These are phyloP conservation scores for Antrozous pallidus DNA, from an alignment of 2,797 vertebrate genomes.

Conservation along the genomic window DNA sequence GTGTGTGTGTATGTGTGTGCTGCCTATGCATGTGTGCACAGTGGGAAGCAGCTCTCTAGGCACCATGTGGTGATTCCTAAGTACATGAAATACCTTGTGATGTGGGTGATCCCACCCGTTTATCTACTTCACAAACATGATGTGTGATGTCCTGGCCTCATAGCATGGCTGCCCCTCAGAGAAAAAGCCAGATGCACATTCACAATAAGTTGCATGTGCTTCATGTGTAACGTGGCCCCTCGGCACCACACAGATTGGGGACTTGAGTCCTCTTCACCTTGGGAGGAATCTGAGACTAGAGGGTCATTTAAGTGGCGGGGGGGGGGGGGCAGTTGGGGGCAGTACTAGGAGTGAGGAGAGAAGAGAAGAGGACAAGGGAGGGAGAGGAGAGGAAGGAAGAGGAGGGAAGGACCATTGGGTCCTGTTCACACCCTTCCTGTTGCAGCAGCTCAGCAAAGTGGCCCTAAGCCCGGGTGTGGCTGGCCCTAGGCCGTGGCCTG, in stretches of 20 bases:
- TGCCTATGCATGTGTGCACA: not conserved
- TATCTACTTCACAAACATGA: too few relatives aligned
- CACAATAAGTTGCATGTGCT: rapidly evolving
- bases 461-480: not conserved
- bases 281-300: not conserved
- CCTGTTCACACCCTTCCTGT: not conserved
- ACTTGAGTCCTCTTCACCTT: not conserved
- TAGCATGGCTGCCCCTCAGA: rapidly evolving
- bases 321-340: too few relatives aligned
- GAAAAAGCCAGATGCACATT: rapidly evolving
- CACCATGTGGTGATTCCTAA: rapidly evolving
- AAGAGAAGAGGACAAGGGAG: rapidly evolving
- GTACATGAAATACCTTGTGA: rapidly evolving
- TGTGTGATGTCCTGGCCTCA: rapidly evolving
- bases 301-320: too few relatives aligned
- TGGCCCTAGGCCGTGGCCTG: rapidly evolving
- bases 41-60: not conserved
- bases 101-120: not conserved
- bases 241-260: too few relatives aligned
- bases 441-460: not conserved
- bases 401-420: not conserved
- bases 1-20: rapidly evolving
- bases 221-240: rapidly evolving
- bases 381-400: too few relatives aligned
- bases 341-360: not conserved